Conservation (phyloP, 1,140 invertebrate species). For the Geopemphigus sp. region DNA sequence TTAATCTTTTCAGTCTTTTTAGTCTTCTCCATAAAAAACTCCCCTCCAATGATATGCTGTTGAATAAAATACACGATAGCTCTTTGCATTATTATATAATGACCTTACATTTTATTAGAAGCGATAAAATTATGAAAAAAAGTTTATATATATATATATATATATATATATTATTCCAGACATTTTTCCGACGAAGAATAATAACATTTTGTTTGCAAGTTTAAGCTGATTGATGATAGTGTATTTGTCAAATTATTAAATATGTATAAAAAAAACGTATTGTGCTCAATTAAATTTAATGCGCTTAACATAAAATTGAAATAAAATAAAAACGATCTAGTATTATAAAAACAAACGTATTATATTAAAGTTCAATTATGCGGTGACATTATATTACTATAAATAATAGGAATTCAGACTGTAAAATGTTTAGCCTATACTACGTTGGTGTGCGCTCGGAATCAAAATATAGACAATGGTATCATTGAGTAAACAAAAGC, state of each 20-base stretch:
- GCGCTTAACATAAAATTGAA: background rate
- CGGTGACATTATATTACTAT: background rate
- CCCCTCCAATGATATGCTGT: constrained; percentile 5
- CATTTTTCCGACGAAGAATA: background rate
- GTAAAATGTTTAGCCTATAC: background rate
- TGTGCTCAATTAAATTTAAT: background rate
- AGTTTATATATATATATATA: background rate
- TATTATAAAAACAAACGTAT: background rate
- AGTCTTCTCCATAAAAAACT: constrained; percentile 15
- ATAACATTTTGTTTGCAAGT: background rate
- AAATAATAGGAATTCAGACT: background rate
- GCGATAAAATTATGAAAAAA: constrained; percentile 13
- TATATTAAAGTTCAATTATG: no score
- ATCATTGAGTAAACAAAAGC: background rate
- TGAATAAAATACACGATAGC: background rate
- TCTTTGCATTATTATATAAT: background rate
- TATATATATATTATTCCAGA: no score
- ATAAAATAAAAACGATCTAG: background rate
- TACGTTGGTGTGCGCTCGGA: background rate
- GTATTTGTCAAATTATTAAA: background rate
- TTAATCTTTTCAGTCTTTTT: constrained; percentile 34
- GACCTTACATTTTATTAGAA: background rate
- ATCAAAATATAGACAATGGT: constrained; percentile 19
- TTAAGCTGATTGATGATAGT: no score
- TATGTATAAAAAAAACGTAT: background rate